Evolutionary conservation across 2,888 invertebrate species (phyloP), one percentile per base, ranked within the genome.

Genomic region (Agrotis segetum): DNA sequence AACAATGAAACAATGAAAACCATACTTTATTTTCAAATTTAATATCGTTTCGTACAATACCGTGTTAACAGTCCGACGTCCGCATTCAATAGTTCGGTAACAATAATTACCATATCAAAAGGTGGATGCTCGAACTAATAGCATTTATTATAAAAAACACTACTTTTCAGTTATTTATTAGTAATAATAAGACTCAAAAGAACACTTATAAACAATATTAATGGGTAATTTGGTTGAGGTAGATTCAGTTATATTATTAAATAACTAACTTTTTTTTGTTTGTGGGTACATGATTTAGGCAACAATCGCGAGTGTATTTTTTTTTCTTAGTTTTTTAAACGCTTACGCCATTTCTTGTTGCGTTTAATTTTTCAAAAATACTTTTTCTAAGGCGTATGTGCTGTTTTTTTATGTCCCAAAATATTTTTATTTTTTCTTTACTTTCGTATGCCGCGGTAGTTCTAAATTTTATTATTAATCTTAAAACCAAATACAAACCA

Each of bases 51-150:
- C 92, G 90, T 92, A 91, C 94, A 93, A 90, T 91, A 92, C 92
- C 93, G 81, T 87, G 87, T 89, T 89, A 93, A 92, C 94, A 91
- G 88, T 86, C 86, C 89, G 85, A 88, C 89, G 83, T 87, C 88
- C 94, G 88, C 93, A 94, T 95, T 95, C 95, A 96, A 96, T 93
- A 95, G 84, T 74, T 88, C 89, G 92, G 95, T 94, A 95, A 96
- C 94, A 95, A 96, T 95, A 95, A 89, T 96, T 94, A 94, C 95
- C 95, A 91, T 95, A 96, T 96, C 95, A 96, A 96, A 96, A 96
- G 89, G 92, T 85, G 93, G 91, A 90, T 92, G 89, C 88, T 92
- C 92, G 92, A 94, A 93, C 93, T 92, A 91, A 93, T 93, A 89
- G 91, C 93, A 92, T 92, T 92, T 92, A 92, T 93, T 92, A 93